A percentile compares a stretch with the other conserved stretches of the same genome.
Evolutionary conservation across 64 coral and sea anemone genomes (phyloP).

Genomic region (Actinia tenebrosa): DNA sequence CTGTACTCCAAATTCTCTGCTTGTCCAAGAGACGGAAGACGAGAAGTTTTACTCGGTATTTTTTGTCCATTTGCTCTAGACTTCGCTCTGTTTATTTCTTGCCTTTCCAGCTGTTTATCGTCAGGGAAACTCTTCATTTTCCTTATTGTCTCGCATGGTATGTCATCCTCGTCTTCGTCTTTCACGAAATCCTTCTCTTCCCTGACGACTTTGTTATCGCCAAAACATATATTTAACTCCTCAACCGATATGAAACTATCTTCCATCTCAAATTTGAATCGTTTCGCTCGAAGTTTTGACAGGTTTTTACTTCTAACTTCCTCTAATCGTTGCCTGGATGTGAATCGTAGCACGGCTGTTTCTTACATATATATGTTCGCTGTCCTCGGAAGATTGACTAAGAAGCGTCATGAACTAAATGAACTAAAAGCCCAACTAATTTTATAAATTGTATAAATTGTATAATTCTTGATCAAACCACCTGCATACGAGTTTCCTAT

Average conservation of each 20-base stretch:
- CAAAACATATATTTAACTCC: neutral
- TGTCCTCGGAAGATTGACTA: too few relatives aligned
- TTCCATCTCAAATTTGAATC: conserved; percentile 9
- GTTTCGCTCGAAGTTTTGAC: neutral
- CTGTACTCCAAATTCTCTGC: neutral
- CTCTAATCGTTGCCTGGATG: neutral
- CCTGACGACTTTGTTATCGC: neutral
- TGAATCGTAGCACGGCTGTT: neutral
- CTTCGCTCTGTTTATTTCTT: neutral
- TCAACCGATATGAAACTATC: neutral
- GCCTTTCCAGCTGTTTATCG: neutral
- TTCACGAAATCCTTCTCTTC: neutral
- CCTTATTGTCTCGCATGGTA: neutral
- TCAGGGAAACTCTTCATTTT: neutral
- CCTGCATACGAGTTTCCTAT: neutral
- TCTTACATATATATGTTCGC: too few relatives aligned
- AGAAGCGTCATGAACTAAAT: neutral
- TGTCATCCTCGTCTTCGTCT: neutral
- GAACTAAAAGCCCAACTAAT: too few relatives aligned
- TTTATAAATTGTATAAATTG: neutral
- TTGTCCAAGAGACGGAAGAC: neutral
- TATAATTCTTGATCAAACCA: neutral
- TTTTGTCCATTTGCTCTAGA: neutral
- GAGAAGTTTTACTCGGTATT: neutral
- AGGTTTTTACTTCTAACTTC: neutral